Evolutionary conservation across 2,888 invertebrate species (phyloP).

Genomic region (Tillus elongatus): DNA sequence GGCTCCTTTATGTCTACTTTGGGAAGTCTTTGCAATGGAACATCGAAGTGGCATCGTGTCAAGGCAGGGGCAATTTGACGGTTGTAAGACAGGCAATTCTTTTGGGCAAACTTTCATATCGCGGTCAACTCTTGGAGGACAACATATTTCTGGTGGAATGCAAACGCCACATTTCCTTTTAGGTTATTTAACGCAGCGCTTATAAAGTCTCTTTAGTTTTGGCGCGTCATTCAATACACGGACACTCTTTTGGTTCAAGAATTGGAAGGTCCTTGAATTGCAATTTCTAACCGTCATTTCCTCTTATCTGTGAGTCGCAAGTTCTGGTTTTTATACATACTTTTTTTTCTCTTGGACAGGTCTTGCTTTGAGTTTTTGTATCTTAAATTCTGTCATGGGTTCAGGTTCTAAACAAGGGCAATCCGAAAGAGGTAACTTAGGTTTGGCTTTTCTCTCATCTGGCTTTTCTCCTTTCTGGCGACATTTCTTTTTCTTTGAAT

Average conservation of each 20-base stretch:
- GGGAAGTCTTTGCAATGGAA: not conserved
- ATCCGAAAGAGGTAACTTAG: not conserved
- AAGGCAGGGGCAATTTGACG: not conserved
- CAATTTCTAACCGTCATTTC: not conserved
- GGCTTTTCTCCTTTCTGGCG: not conserved
- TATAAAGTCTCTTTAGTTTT: not conserved
- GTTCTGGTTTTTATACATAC: not conserved
- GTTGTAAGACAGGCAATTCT: constrained; percentile 1
- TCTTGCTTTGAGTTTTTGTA: not conserved
- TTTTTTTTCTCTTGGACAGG: not conserved
- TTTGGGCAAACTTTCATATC: not conserved
- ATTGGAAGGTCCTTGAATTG: not conserved
- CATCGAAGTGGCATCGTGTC: not conserved
- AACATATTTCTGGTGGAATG: too few relatives aligned
- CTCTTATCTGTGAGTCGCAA: not conserved
- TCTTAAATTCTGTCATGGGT: not conserved
- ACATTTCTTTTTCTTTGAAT: not conserved
- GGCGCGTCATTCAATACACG: not conserved
- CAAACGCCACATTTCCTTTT: not conserved
- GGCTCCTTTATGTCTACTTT: not conserved
- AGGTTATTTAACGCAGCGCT: not conserved
- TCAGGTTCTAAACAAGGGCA: not conserved
- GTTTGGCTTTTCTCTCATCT: not conserved
- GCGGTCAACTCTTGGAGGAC: not conserved
- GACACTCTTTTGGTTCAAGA: not conserved